Percentiles rank a stretch among this genome's conserved stretches.
These are phyloP conservation scores for Drosophila helvetica DNA, from an alignment of 2,888 invertebrate species.

Conservation along the genomic window DNA sequence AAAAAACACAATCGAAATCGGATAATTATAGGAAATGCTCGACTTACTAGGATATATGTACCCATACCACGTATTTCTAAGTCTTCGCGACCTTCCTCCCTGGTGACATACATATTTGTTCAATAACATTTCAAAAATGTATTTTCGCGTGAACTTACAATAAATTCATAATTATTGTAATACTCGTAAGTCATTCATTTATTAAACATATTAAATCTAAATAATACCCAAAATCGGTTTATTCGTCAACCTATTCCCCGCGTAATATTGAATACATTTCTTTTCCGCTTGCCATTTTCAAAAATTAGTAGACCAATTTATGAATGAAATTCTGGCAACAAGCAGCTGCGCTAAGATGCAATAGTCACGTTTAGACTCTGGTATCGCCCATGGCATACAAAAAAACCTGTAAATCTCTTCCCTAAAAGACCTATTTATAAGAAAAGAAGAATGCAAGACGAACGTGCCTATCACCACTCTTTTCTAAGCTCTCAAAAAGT, in stretches of 20 bases:
- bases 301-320: slow-evolving; percentile 17
- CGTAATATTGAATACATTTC: too few species aligned
- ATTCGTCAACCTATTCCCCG: too few species aligned
- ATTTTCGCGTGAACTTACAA: too few species aligned
- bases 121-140: too few species aligned
- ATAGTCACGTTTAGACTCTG: slow-evolving; percentile 19
- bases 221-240: too few species aligned
- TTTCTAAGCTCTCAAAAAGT: slow-evolving; percentile 4
- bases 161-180: too few species aligned
- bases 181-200: too few species aligned
- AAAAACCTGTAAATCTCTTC: slow-evolving; percentile 1
- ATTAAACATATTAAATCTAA: too few species aligned
- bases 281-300: neutral
- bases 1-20: too few species aligned
- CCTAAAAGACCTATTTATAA: slow-evolving; percentile 14
- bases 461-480: slow-evolving; percentile 30
- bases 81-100: too few species aligned
- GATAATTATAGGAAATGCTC: neutral
- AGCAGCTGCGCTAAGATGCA: neutral
- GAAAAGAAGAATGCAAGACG: slow-evolving; percentile 17
- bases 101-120: too few species aligned
- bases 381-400: slow-evolving; percentile 6
- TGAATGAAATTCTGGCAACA: slow-evolving; percentile 17
- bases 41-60: neutral
- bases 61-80: too few species aligned